Base-by-base conservation (phyloP, 2,888 invertebrate genomes). In the Odontothrips loti region DNA sequence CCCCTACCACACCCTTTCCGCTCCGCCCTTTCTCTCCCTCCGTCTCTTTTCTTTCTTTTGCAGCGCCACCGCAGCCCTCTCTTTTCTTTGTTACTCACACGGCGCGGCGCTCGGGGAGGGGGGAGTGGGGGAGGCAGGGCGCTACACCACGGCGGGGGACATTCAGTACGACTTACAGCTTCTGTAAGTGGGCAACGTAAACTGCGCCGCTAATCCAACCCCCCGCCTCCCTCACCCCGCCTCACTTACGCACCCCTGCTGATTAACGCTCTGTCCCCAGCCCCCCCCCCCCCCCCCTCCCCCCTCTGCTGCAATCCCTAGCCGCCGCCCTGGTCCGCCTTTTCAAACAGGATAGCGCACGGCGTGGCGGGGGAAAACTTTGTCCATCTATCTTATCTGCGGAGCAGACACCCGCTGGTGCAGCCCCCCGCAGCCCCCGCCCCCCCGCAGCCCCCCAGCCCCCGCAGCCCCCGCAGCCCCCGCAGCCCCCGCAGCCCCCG, bases 311-410 rank as follows among this genome's bases (percentile, higher is more conserved):
- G 51, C n/a, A n/a, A n/a, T n/a, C n/a, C n/a, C n/a, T n/a, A n/a
- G n/a, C 15, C 15, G 51, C 51, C 20, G 51, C 51, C 51, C 51
- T 10, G 34, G 3, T 43, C 58, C n/a, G 20, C 58, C 58, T 58
- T 58, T 58, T 58, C 58, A 58, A 58, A 58, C 15, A 58, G 58
- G 58, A 58, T 58, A 58, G 58, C 20, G n/a, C n/a, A n/a, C n/a
- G n/a, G 58, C 58, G 58, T 15, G 20, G 58, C 51, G 15, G 15
- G 6, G 20, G 20, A 43, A 58, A 58, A 58, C 58, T 58, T 58
- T 58, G 17, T 17, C 58, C 58, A 58, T 58, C 58, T 58, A 58
- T 58, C 58, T 58, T 58, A 58, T 58, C 58, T 58, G 58, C 58
- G 15, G 17, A 17, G 58, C 58, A 58, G 58, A 58, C 58, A 17